A percentile compares a stretch with the other conserved stretches of the same genome.
These are phyloP conservation scores for Merops nubicus DNA, from an alignment of 2,113 vertebrate species.

Conservation along the genomic window DNA sequence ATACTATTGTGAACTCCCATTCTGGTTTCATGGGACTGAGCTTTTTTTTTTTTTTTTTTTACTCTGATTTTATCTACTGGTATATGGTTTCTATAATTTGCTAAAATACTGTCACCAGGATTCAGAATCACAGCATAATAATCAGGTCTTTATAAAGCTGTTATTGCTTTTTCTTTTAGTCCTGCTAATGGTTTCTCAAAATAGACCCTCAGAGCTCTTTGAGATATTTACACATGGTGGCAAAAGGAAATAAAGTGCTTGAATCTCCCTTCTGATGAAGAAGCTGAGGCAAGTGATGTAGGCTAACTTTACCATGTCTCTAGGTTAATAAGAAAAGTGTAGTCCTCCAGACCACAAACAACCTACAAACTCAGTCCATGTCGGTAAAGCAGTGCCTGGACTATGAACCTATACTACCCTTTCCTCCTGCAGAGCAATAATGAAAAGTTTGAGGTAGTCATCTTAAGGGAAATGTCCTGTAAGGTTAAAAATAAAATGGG, in stretches of 20 bases:
- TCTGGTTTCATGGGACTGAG: neutral
- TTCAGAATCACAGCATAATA: neutral
- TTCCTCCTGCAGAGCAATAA: neutral
- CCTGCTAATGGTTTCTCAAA: neutral
- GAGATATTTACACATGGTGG: neutral
- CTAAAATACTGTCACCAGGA: neutral
- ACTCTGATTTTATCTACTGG: neutral
- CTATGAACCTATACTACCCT: neutral
- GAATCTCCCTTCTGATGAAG: neutral
- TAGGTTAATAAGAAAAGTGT: neutral
- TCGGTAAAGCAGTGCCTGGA: rapidly evolving
- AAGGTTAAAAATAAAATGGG: conserved; percentile 43
- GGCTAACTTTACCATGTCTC: neutral
- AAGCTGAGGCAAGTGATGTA: neutral
- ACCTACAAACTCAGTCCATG: neutral
- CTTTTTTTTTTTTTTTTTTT: neutral
- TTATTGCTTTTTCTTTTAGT: neutral
- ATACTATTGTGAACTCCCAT: neutral
- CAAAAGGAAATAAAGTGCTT: neutral
- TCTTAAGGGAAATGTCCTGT: conserved; percentile 13
- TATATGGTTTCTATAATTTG: neutral
- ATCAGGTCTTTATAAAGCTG: neutral
- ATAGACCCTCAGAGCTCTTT: neutral
- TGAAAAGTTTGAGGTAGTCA: neutral
- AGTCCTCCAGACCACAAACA: neutral